Conservation (phyloP, 2,888 invertebrate species). For the Lydus trimaculatus region DNA sequence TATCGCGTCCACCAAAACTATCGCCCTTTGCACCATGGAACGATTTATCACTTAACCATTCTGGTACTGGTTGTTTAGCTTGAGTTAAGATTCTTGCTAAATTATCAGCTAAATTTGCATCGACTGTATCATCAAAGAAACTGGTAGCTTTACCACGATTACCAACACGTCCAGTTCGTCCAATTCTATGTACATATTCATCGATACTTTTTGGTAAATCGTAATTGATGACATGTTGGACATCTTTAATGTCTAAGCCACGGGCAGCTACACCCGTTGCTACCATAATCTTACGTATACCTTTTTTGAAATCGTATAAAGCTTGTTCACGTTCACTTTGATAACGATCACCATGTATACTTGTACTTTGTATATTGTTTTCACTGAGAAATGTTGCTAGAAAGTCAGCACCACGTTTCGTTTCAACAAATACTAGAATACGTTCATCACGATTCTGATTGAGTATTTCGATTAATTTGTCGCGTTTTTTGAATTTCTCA, state of each 20-base stretch:
- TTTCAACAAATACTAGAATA: slow-evolving; percentile 89
- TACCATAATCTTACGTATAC: slow-evolving; percentile 80
- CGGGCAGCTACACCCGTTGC: slow-evolving; percentile 96
- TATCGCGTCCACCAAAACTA: slow-evolving; percentile 76
- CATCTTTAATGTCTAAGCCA: slow-evolving; percentile 88
- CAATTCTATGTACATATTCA: slow-evolving; percentile 95
- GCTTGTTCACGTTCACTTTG: slow-evolving; percentile 79
- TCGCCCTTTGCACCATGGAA: slow-evolving; percentile 62
- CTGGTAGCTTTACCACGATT: slow-evolving; percentile 85
- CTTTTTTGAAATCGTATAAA: slow-evolving; percentile 80
- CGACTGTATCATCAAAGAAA: slow-evolving; percentile 74
- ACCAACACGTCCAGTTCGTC: slow-evolving; percentile 94
- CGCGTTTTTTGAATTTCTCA: slow-evolving; percentile 70
- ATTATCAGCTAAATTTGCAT: slow-evolving; percentile 68
- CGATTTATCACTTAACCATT: slow-evolving; percentile 69
- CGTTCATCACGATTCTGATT: slow-evolving; percentile 62
- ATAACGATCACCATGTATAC: slow-evolving; percentile 77
- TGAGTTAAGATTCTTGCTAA: slow-evolving; percentile 78
- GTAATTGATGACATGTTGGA: slow-evolving; percentile 89
- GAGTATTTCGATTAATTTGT: slow-evolving; percentile 74
- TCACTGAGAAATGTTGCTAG: slow-evolving; percentile 84
- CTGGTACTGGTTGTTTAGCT: slow-evolving; percentile 81
- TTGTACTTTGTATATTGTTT: slow-evolving; percentile 73
- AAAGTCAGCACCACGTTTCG: slow-evolving; percentile 90
- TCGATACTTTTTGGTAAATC: slow-evolving; percentile 90